A percentile compares a stretch with the other conserved stretches of the same genome.
phyloP scores from a whole-genome alignment of 1,140 invertebrate species.

The Planococcus citri region DNA sequence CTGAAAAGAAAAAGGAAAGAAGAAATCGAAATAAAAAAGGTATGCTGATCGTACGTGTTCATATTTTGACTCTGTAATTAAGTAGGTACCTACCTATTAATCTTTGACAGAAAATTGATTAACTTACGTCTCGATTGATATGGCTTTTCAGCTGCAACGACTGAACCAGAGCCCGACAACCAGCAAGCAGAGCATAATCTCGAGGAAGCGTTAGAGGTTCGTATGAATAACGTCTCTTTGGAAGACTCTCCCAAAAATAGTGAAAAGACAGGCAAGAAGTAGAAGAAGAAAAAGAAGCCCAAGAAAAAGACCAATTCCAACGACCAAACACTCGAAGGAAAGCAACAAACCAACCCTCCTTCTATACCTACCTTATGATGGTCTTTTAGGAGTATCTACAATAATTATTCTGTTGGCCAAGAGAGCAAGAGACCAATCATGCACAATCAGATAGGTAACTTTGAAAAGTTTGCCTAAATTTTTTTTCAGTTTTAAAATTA shows the following conservation, averaged over 20 bases:
- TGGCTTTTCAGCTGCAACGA: neutral
- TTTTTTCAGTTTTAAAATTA: no score
- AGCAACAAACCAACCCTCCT: constrained; percentile 68
- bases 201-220: constrained; percentile 25
- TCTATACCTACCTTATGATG: constrained; percentile 56
- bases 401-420: constrained; percentile 65
- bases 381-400: constrained; percentile 48
- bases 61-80: neutral
- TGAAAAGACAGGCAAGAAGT: constrained; percentile 30
- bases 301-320: constrained; percentile 32
- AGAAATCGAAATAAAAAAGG: neutral
- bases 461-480: no score
- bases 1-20: neutral
- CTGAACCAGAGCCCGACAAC: neutral
- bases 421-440: constrained; percentile 71
- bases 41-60: neutral
- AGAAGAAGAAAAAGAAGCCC: constrained; percentile 34
- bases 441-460: no score
- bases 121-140: no score
- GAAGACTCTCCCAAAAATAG: constrained; percentile 22
- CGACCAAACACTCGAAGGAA: constrained; percentile 28
- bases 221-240: neutral
- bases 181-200: constrained; percentile 14
- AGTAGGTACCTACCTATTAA: no score
- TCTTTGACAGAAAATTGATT: no score